phyloP scores from a whole-genome alignment of 2,113 vertebrate species.

The Sterna hirundo region DNA sequence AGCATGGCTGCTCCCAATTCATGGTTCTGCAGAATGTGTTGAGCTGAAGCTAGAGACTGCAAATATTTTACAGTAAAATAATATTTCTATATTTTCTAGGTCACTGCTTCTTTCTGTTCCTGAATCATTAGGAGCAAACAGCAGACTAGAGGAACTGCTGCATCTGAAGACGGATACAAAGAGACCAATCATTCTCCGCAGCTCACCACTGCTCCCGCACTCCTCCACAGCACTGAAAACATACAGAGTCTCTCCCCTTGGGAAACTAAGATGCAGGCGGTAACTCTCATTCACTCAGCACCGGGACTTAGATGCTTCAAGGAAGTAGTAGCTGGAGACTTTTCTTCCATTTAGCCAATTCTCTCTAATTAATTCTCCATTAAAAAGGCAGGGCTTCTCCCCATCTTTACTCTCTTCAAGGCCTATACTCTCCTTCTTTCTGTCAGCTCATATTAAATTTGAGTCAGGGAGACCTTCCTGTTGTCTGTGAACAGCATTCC shows the following conservation, averaged over 20 bases:
- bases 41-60: neutral
- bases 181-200: neutral
- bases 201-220: neutral
- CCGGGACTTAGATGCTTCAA: neutral
- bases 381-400: neutral
- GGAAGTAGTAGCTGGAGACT: neutral
- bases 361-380: neutral
- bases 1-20: neutral
- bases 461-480: neutral
- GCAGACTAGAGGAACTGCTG: neutral
- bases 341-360: neutral
- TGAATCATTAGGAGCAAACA: neutral
- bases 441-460: neutral
- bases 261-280: neutral
- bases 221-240: neutral
- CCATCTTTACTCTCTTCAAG: neutral
- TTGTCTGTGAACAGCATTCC: neutral
- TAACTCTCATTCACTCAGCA: neutral
- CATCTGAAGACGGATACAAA: neutral
- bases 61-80: slow-evolving; percentile 53
- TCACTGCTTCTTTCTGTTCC: slow-evolving; percentile 39
- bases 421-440: neutral
- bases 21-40: neutral
- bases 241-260: neutral
- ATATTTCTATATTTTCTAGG: slow-evolving; percentile 41